Evolutionary conservation across 2,888 invertebrate species (phyloP).

Genomic region (Leptura quadrifasciata): DNA sequence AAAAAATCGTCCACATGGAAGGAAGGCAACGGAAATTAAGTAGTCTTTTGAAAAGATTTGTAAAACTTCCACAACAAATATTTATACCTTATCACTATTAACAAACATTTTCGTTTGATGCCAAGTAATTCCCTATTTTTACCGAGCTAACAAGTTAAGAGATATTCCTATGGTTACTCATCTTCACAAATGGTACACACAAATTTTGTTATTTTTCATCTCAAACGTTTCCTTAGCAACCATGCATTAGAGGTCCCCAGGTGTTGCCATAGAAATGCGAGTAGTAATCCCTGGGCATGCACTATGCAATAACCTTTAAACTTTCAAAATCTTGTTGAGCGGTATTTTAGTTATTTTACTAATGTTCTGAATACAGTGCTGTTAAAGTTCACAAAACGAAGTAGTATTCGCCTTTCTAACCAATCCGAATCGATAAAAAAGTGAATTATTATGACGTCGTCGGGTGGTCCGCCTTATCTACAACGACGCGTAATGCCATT

Average conservation of each 20-base stretch:
- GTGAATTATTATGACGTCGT: neutral
- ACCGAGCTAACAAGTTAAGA: no score
- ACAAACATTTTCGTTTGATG: no score
- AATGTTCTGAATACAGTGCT: slow-evolving; percentile 9
- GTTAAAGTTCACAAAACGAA: slow-evolving; percentile 11
- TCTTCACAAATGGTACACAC: no score
- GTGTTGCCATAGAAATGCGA: slow-evolving; percentile 19
- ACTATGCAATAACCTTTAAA: slow-evolving; percentile 24
- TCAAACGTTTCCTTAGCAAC: slow-evolving; percentile 11
- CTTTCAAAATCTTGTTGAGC: slow-evolving; percentile 12
- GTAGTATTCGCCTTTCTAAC: neutral
- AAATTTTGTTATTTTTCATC: no score
- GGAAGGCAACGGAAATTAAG: no score
- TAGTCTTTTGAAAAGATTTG: no score
- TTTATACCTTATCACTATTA: no score
- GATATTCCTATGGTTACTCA: no score
- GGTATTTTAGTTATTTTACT: slow-evolving; percentile 3
- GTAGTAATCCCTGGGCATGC: slow-evolving; percentile 19
- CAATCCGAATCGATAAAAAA: neutral
- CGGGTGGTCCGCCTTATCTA: neutral
- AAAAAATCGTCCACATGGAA: no score
- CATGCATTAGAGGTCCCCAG: slow-evolving; percentile 5
- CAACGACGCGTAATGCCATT: neutral
- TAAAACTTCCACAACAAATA: no score
- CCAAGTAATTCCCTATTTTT: no score